Conservation (phyloP, 2,113 vertebrate genomes). For the Hyperoodon ampullatus region DNA sequence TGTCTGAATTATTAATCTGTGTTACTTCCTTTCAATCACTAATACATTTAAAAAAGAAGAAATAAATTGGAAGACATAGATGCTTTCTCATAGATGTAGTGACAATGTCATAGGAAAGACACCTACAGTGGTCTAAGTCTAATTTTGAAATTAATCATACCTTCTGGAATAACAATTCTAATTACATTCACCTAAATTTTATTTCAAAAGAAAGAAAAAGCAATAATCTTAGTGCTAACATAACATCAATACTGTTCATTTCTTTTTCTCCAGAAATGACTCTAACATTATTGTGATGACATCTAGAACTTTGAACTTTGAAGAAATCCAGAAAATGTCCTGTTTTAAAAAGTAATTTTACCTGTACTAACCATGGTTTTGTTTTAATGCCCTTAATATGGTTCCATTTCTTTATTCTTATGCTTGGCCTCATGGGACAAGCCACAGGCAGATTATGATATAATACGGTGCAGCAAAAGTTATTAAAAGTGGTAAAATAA, state of each 20-base stretch:
- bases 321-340: not conserved
- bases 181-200: not conserved
- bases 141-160: conserved; percentile 9
- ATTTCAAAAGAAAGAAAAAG: conserved; percentile 26
- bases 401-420: not conserved
- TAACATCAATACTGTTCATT: not conserved
- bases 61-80: not conserved
- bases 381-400: not conserved
- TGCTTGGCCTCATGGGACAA: not conserved
- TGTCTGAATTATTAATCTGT: not conserved
- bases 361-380: not conserved
- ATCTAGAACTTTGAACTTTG: not conserved
- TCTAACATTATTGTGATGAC: not conserved
- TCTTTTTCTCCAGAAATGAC: not conserved
- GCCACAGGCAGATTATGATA: conserved; percentile 39
- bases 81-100: not conserved
- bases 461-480: not conserved
- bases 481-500: conserved; percentile 70
- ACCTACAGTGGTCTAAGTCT: not conserved
- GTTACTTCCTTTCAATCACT: not conserved
- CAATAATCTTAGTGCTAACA: not conserved
- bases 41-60: not conserved
- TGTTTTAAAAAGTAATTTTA: not conserved
- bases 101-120: not conserved
- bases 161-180: not conserved